Conservation (phyloP, 2,888 invertebrate genomes). For the Hypomecis atomaria region DNA sequence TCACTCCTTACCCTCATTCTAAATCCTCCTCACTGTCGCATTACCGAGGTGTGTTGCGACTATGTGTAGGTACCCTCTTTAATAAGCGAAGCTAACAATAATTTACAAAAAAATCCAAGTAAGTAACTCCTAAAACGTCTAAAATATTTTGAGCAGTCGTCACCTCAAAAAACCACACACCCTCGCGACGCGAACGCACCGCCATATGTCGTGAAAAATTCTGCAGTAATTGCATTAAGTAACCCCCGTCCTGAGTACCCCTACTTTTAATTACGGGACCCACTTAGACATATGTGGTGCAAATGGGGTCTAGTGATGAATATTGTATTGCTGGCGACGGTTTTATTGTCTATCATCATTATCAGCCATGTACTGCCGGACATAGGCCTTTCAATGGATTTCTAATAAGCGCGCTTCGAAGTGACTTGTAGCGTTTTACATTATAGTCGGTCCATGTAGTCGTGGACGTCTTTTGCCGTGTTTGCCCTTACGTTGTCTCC, state of each 20-base stretch:
- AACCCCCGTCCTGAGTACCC: conserved; percentile 66
- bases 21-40: too few relatives aligned
- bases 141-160: background rate
- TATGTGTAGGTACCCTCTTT: too few relatives aligned
- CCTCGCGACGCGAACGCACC: conserved; percentile 51
- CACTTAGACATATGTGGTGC: conserved; percentile 81
- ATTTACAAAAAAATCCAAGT: background rate
- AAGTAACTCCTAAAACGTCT: background rate
- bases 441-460: too few relatives aligned
- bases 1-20: too few relatives aligned
- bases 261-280: conserved; percentile 79
- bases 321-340: conserved; percentile 38
- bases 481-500: too few relatives aligned
- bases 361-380: too few relatives aligned
- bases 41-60: too few relatives aligned
- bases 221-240: conserved; percentile 81
- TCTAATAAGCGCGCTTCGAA: too few relatives aligned
- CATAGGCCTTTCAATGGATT: too few relatives aligned
- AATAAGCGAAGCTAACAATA: background rate
- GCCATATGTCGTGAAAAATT: conserved; percentile 85
- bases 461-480: too few relatives aligned
- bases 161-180: conserved; percentile 59
- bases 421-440: too few relatives aligned
- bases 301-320: conserved; percentile 39
- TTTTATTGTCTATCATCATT: background rate